Conservation (phyloP, 2,888 invertebrate genomes). For the Hemicrepidius hirtus region DNA sequence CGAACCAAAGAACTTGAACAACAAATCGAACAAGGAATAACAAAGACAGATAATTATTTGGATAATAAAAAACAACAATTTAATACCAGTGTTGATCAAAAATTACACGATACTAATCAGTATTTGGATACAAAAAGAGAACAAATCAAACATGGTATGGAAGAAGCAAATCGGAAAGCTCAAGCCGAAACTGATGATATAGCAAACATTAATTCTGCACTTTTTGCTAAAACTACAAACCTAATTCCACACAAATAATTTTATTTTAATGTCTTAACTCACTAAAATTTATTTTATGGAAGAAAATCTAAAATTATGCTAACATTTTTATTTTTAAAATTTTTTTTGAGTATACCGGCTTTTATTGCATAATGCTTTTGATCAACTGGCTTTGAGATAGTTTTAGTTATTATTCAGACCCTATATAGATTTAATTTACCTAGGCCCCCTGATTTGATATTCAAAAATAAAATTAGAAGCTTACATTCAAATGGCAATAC, state of each 20-base stretch:
- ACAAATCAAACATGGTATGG: constrained; percentile 57
- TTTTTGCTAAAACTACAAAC: constrained; percentile 57
- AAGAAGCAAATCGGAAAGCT: constrained; percentile 56
- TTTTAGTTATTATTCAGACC: too few relatives aligned
- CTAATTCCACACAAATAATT: constrained; percentile 54
- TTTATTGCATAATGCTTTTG: too few relatives aligned
- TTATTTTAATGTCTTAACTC: neutral
- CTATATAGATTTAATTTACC: too few relatives aligned
- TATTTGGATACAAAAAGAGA: constrained; percentile 58
- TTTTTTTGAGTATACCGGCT: too few relatives aligned
- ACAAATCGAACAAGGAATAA: constrained; percentile 39
- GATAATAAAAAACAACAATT: constrained; percentile 56
- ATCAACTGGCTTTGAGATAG: too few relatives aligned
- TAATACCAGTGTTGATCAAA: constrained; percentile 53
- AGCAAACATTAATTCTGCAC: constrained; percentile 51
- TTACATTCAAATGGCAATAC: too few relatives aligned
- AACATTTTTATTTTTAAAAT: too few relatives aligned
- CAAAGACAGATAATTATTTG: constrained; percentile 49
- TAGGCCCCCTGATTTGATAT: too few relatives aligned
- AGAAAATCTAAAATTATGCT: neutral
- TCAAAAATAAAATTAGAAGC: too few relatives aligned
- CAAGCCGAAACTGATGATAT: constrained; percentile 55
- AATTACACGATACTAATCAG: constrained; percentile 53
- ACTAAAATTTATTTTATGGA: too few relatives aligned
- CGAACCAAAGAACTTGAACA: constrained; percentile 48